A percentile compares a stretch with the other conserved stretches of the same genome.
These are phyloP conservation scores for Aurelia sp. DNA, from an alignment of 30 jellyfish, hydroid and myxozoan genomes.

Conservation along the genomic window DNA sequence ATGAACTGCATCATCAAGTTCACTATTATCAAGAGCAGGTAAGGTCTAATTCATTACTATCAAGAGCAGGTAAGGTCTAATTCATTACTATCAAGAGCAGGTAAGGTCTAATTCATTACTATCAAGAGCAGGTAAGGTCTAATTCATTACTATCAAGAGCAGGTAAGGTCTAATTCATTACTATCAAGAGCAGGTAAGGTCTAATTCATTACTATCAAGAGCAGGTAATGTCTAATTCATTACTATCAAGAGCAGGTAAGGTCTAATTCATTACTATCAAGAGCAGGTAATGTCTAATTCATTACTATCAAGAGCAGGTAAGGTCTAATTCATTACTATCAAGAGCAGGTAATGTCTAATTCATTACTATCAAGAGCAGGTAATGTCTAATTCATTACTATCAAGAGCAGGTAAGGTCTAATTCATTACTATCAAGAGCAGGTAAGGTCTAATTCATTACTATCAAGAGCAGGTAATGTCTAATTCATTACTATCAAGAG, in stretches of 20 bases:
- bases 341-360: constrained; percentile 38
- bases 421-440: constrained; percentile 41
- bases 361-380: constrained; percentile 55
- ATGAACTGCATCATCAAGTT: constrained; percentile 56
- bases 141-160: constrained; percentile 38
- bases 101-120: constrained; percentile 9
- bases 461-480: constrained; percentile 60
- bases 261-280: constrained; percentile 17
- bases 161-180: constrained; percentile 16
- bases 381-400: constrained; percentile 1
- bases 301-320: constrained; percentile 58
- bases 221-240: constrained; percentile 19
- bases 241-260: constrained; percentile 61
- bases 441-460: constrained; percentile 11
- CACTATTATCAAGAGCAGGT: constrained; percentile 59
- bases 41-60: constrained; percentile 27
- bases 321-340: constrained; percentile 13
- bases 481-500: constrained; percentile 23
- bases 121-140: constrained; percentile 55
- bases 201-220: constrained; percentile 28
- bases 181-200: constrained; percentile 60
- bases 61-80: constrained; percentile 49
- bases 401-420: constrained; percentile 51
- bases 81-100: constrained; percentile 47
- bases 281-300: constrained; percentile 32